A percentile compares a stretch with the other conserved stretches of the same genome.
Evolutionary conservation across 2,888 invertebrate genomes (phyloP).

Genomic region (Papilio protenor): DNA sequence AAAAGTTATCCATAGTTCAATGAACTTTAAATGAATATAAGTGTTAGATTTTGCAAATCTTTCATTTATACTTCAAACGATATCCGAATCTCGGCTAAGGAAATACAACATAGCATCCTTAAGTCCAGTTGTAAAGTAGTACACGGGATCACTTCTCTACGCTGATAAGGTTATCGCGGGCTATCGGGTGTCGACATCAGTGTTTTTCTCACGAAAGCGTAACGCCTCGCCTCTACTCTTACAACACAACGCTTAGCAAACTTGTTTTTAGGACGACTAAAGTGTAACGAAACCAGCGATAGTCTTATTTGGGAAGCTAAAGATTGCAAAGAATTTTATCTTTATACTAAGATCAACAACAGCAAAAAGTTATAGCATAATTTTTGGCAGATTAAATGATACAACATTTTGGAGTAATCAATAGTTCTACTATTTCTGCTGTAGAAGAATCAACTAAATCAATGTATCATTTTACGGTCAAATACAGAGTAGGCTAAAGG

Average conservation of each 20-base stretch:
- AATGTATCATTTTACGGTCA: too few relatives aligned
- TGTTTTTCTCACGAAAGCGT: slow-evolving; percentile 56
- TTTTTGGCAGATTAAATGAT: not conserved
- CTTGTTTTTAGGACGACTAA: slow-evolving; percentile 21
- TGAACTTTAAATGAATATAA: not conserved
- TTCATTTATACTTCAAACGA: not conserved
- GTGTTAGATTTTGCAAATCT: not conserved
- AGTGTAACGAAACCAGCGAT: not conserved
- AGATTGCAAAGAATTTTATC: not conserved
- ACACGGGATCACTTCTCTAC: slow-evolving; percentile 58
- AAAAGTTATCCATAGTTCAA: not conserved
- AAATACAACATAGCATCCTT: slow-evolving; percentile 71
- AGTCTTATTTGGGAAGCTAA: not conserved
- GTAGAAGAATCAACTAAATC: too few relatives aligned
- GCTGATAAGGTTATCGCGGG: slow-evolving; percentile 66
- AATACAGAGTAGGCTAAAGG: too few relatives aligned
- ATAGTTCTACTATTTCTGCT: not conserved
- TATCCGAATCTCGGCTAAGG: slow-evolving; percentile 68
- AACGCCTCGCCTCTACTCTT: slow-evolving; percentile 29
- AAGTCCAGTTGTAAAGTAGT: slow-evolving; percentile 66
- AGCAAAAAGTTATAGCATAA: not conserved
- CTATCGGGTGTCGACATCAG: slow-evolving; percentile 51
- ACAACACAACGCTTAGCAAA: slow-evolving; percentile 26
- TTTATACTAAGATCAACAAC: not conserved
- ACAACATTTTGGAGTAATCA: not conserved